These are phyloP conservation scores for Drosophila bipectinata DNA, from an alignment of 1,140 invertebrate species.

Conservation along the genomic window DNA sequence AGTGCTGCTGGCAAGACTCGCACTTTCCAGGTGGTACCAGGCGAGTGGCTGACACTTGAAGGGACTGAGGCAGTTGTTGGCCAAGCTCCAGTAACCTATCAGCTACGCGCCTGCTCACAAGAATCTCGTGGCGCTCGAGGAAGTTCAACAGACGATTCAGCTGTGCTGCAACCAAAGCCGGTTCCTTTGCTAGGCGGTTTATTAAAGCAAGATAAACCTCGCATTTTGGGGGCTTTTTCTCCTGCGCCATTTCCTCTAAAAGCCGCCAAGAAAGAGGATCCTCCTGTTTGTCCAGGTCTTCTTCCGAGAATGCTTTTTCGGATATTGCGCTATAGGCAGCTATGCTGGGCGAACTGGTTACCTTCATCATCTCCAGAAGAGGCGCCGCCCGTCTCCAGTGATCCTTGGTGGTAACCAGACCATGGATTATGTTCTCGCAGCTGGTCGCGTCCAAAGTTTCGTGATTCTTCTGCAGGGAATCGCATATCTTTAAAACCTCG, in stretches of 20 bases:
- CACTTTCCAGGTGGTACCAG: conserved; percentile 85
- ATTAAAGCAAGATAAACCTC: conserved; percentile 66
- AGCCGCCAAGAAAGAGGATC: conserved; percentile 58
- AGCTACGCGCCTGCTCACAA: conserved; percentile 56
- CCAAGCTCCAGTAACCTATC: conserved; percentile 28
- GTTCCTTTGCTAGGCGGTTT: conserved; percentile 14
- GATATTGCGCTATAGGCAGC: conserved; percentile 60
- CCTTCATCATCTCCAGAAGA: conserved; percentile 86
- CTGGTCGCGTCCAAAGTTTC: conserved; percentile 86
- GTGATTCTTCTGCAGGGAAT: conserved; percentile 85
- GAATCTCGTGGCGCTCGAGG: conserved; percentile 62
- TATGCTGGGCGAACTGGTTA: conserved; percentile 76
- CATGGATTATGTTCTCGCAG: conserved; percentile 86
- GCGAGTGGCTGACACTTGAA: conserved; percentile 9
- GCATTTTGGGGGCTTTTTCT: conserved; percentile 65
- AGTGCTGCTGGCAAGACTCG: conserved; percentile 85
- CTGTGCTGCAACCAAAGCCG: conserved; percentile 1
- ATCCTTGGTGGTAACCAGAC: conserved; percentile 86
- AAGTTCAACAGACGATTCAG: conserved; percentile 57
- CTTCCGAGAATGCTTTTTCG: conserved; percentile 56
- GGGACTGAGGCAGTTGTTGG: conserved; percentile 11
- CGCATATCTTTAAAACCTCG: conserved; percentile 86
- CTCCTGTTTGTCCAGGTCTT: conserved; percentile 19
- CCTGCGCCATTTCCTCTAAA: conserved; percentile 65
- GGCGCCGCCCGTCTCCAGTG: conserved; percentile 86